Base-by-base conservation (phyloP, 2,797 vertebrate genomes). In the Takifugu ocellatus region DNA sequence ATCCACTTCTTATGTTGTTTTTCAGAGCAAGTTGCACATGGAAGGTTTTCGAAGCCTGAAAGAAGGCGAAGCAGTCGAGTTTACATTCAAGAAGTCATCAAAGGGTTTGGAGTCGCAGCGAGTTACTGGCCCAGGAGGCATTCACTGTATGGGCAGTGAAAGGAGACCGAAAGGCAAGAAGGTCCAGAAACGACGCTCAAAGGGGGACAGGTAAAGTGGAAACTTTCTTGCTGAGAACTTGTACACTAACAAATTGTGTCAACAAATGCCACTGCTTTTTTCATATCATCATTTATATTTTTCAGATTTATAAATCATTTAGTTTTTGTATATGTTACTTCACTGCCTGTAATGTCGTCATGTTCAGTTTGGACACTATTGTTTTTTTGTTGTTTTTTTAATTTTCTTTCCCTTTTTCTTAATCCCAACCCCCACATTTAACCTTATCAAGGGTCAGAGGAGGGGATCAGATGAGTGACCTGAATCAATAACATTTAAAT, bases 1-100 rank as follows among this genome's bases (percentile, higher is more conserved):
- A 67, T 68, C 50, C 21, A 24, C 14, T 51, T 2, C 12, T 16
- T 25, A 0, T 63, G 16, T 62, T n/a, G 4, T 14, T 5, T 51
- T 74, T 52, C 84, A 99, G 97, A 99, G 97, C 84, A 99, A 99
- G 78, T 91, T 99, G 66, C 93, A 98, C 86, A 99, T 99, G 97
- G 96, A 99, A 39, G 96, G 96, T 1, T 99, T 98, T 83, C 95
- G 96, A 66, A 99, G 96, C 87, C 88, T 98, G 79, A 98, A 97
- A 86, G 96, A 98, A 78, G 95, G 97, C 0, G 96, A 98, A 74
- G 90, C 90, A 0, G 95, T 98, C 0, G 96, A 98, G 75, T 99
- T 98, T 83, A 94, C 92, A 72, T 98, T 96, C 88, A 97, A 98
- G 88, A 97, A 96, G 71, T 98, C 97, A 0, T 94, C 93, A 50